Evolutionary conservation across 2,113 vertebrate genomes (phyloP), one percentile per base, ranked within the genome.

Genomic region (Salvator merianae): DNA sequence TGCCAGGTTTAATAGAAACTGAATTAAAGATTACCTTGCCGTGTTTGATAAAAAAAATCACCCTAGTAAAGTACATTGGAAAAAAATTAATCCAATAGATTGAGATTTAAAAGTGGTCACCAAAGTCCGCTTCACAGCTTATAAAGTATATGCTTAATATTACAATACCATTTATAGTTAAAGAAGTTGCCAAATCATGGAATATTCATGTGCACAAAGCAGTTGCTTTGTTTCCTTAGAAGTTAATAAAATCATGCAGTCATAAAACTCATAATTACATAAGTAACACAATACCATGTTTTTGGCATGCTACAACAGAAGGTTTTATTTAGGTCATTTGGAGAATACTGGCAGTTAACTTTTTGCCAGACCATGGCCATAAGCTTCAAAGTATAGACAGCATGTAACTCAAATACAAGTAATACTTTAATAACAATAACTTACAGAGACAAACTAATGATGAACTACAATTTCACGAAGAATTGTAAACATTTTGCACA

Each of bases 401-500:
- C 93, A 86, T 95, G 94, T 95, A 96, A 96, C 95, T 95, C 93
- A 96, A 95, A 95, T 95, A 95, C 95, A 96, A 86, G 90, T 94
- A 94, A 93, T 95, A 97, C 94, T 92, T 95, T 43, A 93, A 94
- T 92, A 95, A 93, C 94, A 97, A 96, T 97, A 97, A 97, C 94
- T 97, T 97, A 96, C 96, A 95, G 93, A 91, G 95, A 96, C 95
- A 94, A 95, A 96, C 93, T 94, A 96, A 95, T 92, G 92, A 94
- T 94, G 95, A 95, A 93, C 95, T 96, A 96, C 95, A 88, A 88
- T 95, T 95, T 95, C 96, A 97, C 96, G 95, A 94, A 95, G 90
- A 92, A 93, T 94, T 97, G 96, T 97, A 97, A 97, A 97, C 96
- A 94, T 97, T 95, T 96, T 95, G 96, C 95, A 96, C 96, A 95